Evolutionary conservation across 2,797 vertebrate genomes (phyloP).

Genomic region (Brotula barbata): DNA sequence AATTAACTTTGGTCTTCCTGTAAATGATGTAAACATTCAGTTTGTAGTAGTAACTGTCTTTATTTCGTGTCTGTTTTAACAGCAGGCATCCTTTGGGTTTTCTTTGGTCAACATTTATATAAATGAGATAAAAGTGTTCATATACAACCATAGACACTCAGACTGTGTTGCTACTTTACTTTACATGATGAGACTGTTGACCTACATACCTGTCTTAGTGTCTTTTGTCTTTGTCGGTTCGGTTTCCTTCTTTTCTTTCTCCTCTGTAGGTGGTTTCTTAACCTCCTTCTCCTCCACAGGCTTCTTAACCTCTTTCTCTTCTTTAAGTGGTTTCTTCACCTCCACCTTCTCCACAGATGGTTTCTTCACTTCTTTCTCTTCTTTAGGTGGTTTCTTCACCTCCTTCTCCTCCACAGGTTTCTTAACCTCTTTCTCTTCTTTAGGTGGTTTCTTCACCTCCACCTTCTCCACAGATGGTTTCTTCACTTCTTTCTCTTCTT

Average conservation of each 20-base stretch:
- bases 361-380: not conserved
- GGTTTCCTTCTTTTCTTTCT: not conserved
- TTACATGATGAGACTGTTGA: not conserved
- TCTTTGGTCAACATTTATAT: too few species aligned
- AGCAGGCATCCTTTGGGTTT: not conserved
- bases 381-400: not conserved
- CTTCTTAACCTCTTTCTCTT: slow-evolving; percentile 1
- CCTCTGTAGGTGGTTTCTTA: not conserved
- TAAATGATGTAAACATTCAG: too few species aligned
- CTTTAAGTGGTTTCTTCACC: not conserved
- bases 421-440: slow-evolving; percentile 1
- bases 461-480: not conserved
- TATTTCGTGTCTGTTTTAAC: not conserved
- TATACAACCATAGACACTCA: too few species aligned
- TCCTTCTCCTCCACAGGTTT: slow-evolving; percentile 2
- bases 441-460: not conserved
- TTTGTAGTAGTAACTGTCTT: too few species aligned
- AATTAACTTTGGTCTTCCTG: too few species aligned
- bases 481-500: slow-evolving; percentile 3
- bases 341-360: not conserved
- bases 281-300: not conserved
- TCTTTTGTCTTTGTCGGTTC: slow-evolving; percentile 10
- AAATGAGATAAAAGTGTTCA: too few species aligned
- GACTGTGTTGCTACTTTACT: too few species aligned
- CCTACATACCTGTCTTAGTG: slow-evolving; percentile 42